Percentiles rank a stretch among this genome's conserved stretches.
phyloP scores from a whole-genome alignment of 2,113 vertebrate species.

The Heterochromis multidens region DNA sequence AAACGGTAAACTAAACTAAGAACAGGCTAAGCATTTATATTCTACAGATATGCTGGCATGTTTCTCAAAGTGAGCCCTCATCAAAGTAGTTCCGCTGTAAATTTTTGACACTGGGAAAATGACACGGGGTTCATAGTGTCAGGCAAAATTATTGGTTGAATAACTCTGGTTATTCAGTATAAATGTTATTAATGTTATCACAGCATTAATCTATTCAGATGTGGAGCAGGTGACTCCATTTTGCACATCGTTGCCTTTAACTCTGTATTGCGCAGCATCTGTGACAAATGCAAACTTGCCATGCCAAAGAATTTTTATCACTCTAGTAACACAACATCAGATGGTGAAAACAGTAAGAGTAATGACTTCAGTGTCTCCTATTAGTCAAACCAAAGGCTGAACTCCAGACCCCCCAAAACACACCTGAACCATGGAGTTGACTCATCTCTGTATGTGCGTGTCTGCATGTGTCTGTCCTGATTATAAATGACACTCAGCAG shows the following conservation, averaged over 20 bases:
- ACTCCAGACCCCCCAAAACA: conserved; percentile 33
- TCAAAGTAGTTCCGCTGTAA: not conserved
- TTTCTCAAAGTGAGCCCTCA: not conserved
- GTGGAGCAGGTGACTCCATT: conserved; percentile 5
- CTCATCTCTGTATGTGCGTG: conserved; percentile 21
- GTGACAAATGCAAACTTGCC: conserved; percentile 22
- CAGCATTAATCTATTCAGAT: not conserved
- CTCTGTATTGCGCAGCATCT: not conserved
- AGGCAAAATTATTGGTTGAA: not conserved
- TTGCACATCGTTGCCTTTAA: not conserved
- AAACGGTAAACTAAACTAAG: conserved; percentile 15
- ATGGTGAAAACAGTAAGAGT: conserved; percentile 59
- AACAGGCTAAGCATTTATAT: not conserved
- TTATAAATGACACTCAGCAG: conserved; percentile 5
- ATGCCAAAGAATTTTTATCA: conserved; percentile 5
- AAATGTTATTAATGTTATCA: not conserved
- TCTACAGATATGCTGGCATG: not conserved
- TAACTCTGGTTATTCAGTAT: not conserved
- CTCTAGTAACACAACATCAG: conserved; percentile 42
- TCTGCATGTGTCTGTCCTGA: conserved; percentile 6
- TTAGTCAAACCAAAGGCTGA: conserved; percentile 35
- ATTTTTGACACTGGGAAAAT: not conserved
- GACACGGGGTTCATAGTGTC: not conserved
- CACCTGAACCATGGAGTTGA: conserved; percentile 55
- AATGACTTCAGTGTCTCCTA: conserved; percentile 52